Evolutionary conservation across 2,113 vertebrate species (phyloP).

Genomic region (Seriola aureovittata): DNA sequence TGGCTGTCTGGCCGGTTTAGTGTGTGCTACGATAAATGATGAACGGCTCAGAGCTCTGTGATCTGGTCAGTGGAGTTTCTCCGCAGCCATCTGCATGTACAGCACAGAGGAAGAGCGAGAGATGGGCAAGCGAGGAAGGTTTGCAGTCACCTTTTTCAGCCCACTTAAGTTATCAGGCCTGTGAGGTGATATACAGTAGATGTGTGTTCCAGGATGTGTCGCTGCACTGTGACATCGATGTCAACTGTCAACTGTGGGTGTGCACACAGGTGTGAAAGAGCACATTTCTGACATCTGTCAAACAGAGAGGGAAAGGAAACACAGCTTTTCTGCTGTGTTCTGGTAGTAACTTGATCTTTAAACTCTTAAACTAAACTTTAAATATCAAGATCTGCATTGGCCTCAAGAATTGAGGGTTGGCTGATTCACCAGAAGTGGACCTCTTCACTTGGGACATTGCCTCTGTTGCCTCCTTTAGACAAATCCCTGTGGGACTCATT

Average conservation of each 20-base stretch:
- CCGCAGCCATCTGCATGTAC: background rate
- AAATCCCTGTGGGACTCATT: conserved; percentile 4
- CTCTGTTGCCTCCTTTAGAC: background rate
- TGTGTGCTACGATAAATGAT: background rate
- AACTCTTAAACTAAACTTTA: background rate
- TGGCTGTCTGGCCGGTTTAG: background rate
- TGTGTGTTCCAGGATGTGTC: background rate
- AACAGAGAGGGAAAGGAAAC: background rate
- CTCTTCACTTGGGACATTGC: background rate
- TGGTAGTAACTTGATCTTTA: background rate
- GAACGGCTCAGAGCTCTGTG: background rate
- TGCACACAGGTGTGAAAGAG: background rate
- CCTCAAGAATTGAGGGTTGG: background rate
- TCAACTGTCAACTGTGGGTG: no score
- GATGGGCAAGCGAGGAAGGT: background rate
- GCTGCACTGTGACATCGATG: background rate
- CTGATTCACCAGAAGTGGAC: background rate
- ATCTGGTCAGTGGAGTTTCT: background rate
- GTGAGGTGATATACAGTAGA: no score
- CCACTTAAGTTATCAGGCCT: no score
- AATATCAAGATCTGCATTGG: background rate
- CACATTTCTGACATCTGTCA: background rate
- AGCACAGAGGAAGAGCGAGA: background rate
- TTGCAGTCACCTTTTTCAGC: background rate
- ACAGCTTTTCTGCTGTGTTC: background rate